Percentiles rank a stretch among this genome's conserved stretches.
Evolutionary conservation across 2,888 invertebrate genomes (phyloP).

Genomic region (Epicampocera succincta): DNA sequence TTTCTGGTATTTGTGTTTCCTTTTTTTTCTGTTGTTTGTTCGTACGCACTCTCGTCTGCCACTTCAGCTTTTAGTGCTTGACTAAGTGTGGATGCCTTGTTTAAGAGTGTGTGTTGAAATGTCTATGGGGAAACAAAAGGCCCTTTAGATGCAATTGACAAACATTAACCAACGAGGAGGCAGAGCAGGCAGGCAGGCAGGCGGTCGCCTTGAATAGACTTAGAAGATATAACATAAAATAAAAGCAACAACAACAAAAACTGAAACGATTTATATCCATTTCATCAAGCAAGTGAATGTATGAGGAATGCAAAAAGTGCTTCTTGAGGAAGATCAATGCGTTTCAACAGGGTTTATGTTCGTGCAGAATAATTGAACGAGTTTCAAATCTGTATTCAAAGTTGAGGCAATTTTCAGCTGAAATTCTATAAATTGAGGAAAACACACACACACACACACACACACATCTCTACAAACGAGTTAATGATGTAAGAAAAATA

Average conservation of each 20-base stretch:
- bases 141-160: constrained; percentile 3
- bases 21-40: not conserved
- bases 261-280: constrained; percentile 3
- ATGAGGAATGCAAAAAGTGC: not conserved
- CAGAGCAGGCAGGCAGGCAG: not conserved
- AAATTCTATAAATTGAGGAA: too few relatives aligned
- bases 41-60: constrained; percentile 3
- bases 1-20: too few relatives aligned
- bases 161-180: not conserved
- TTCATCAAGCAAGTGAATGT: constrained; percentile 22
- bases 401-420: too few relatives aligned
- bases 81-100: constrained; percentile 1
- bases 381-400: too few relatives aligned
- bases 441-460: too few relatives aligned
- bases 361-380: too few relatives aligned
- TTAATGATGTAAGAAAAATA: too few relatives aligned
- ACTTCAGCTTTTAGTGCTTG: constrained; percentile 22
- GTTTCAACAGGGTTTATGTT: not conserved
- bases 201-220: not conserved
- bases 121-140: constrained; percentile 2
- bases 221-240: not conserved
- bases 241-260: not conserved
- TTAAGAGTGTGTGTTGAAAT: constrained; percentile 1
- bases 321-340: not conserved
- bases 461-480: too few relatives aligned